phyloP scores from a whole-genome alignment of 2,888 invertebrate species.

The Tholera decimalis region DNA sequence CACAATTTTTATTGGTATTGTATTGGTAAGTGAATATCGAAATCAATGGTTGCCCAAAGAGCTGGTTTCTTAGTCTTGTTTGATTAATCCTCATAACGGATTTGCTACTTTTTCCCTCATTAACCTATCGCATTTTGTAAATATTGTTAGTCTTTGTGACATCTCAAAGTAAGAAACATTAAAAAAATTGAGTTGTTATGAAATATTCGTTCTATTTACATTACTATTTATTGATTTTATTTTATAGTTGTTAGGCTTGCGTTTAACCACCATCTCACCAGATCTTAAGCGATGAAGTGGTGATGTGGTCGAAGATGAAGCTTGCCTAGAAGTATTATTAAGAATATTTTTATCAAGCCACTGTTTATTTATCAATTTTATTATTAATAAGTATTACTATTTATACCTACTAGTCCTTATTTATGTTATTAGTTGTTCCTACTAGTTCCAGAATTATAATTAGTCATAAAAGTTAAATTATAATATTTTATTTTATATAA shows the following conservation, averaged over 20 bases:
- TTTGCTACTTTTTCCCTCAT: neutral
- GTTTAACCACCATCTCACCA: too few relatives aligned
- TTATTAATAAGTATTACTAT: too few relatives aligned
- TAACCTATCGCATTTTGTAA: neutral
- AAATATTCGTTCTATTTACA: constrained; percentile 6
- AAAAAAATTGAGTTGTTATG: neutral
- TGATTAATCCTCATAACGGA: neutral
- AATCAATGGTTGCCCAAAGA: neutral
- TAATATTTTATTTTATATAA: neutral
- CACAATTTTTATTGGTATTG: constrained; percentile 1
- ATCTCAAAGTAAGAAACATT: neutral
- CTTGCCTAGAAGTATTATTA: too few relatives aligned
- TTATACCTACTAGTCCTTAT: too few relatives aligned
- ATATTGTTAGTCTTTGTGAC: neutral
- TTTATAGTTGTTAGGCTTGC: too few relatives aligned
- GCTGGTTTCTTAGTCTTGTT: neutral
- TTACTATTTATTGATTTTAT: too few relatives aligned
- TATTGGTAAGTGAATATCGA: neutral
- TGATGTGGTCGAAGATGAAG: too few relatives aligned
- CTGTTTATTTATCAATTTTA: too few relatives aligned
- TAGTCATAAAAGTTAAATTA: too few relatives aligned
- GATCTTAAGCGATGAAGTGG: too few relatives aligned
- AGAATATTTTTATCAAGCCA: too few relatives aligned
- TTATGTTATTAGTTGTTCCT: too few relatives aligned
- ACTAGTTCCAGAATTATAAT: neutral